Base-by-base conservation (phyloP, 2,888 invertebrate species). In the Dasysyrphus albostriatus region DNA sequence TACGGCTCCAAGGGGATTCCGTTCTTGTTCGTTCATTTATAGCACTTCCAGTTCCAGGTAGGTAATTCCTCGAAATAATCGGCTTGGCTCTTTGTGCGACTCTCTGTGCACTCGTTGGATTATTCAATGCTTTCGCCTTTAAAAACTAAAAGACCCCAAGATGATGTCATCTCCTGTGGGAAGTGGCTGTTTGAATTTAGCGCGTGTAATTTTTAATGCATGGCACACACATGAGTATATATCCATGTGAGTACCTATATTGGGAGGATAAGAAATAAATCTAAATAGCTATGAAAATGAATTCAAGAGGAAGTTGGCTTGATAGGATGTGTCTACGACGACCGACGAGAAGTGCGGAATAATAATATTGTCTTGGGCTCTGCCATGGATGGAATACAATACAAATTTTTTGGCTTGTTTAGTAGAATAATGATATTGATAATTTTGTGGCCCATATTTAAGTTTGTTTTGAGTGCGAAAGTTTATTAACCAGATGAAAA, bases 31-130 rank as follows among this genome's bases (percentile, higher is more conserved):
- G 16, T 8, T 63, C 12, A 16, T 63, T 75, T 84, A 24, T 24
- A 65, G 83, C 83, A 80, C 65, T 84, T 84, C 24, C 12, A 61
- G 14, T 84, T 81, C 24, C 82, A 82, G 85, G 85, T 85, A 85
- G 74, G 70, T 85, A 58, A 70, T 85, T 82, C 85, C 58, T 77
- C 77, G 77, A 85, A 84, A 67, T 65, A 49, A 72, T 72, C 81
- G 84, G 75, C 70, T 79, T 80, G 44, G 63, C 29, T 72, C 65
- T 65, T 44, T 49, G 73, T 49, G 24, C 7, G 47, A 16, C 47
- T 59, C 47, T 80, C 42, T 76, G 80, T 84, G 84, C 76, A 76
- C 75, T 84, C 44, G 47, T 51, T 51, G 10, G 51, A 63, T 72
- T 56, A 39, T 73, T 47, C 14, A 42, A 51, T 81, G 67, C 47